Conservation (phyloP, 2,888 invertebrate species). For the Escarpia spicata region DNA sequence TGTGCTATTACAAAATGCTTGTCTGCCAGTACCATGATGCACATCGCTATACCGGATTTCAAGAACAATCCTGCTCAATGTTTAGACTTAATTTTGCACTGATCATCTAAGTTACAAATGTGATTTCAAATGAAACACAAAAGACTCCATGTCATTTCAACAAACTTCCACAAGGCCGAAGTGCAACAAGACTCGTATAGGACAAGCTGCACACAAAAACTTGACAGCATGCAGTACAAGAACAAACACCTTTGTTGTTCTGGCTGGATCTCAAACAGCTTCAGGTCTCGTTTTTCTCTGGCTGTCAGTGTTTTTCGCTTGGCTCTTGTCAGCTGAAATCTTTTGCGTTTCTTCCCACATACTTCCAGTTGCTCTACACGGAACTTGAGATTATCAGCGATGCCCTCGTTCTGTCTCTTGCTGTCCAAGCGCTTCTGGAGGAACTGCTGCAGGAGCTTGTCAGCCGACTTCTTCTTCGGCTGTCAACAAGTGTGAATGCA, state of each 20-base stretch:
- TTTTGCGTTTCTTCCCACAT: background rate
- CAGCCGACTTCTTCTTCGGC: background rate
- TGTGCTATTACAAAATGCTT: too few species aligned
- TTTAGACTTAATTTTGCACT: too few species aligned
- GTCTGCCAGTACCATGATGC: too few species aligned
- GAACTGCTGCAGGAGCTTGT: background rate
- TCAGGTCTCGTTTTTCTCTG: constrained; percentile 26
- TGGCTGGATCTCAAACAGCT: constrained; percentile 34
- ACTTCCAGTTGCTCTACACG: background rate
- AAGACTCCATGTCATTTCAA: too few species aligned
- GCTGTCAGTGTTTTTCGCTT: constrained; percentile 8
- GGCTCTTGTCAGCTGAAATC: background rate
- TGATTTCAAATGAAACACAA: too few species aligned
- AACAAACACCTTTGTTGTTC: constrained; percentile 33
- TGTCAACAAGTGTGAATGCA: background rate
- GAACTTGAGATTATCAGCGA: background rate
- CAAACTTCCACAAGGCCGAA: too few species aligned
- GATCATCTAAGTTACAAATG: too few species aligned
- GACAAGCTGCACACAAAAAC: too few species aligned
- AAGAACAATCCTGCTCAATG: too few species aligned
- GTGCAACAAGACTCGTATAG: too few species aligned
- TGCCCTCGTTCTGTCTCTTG: background rate
- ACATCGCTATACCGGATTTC: too few species aligned
- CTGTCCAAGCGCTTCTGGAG: background rate
- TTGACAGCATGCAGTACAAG: background rate